These are phyloP conservation scores for Macrocentrus cingulum DNA, from an alignment of 1,140 invertebrate genomes.

Conservation along the genomic window DNA sequence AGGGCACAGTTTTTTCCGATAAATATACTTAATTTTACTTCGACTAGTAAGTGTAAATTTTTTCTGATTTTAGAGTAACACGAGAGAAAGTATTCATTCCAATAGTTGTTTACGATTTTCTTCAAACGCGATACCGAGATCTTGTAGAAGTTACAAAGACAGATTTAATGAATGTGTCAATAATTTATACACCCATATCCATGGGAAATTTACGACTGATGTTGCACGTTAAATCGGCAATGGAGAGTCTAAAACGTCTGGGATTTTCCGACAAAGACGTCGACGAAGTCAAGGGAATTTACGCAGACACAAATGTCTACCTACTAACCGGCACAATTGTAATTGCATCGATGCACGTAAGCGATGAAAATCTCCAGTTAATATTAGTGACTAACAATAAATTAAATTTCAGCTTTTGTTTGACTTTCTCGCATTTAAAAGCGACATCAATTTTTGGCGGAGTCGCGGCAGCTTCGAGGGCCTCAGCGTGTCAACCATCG, in stretches of 20 bases:
- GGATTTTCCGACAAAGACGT: slow-evolving; percentile 93
- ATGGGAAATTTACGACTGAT: slow-evolving; percentile 75
- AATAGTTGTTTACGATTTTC: slow-evolving; percentile 78
- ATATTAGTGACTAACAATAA: slow-evolving; percentile 15
- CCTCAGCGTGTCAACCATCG: slow-evolving; percentile 81
- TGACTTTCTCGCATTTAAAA: slow-evolving; percentile 97
- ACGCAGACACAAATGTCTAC: slow-evolving; percentile 93
- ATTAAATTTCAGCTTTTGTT: slow-evolving; percentile 78
- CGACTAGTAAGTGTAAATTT: neutral
- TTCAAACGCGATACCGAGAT: slow-evolving; percentile 77
- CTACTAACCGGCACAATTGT: slow-evolving; percentile 90
- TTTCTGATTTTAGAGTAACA: slow-evolving; percentile 61
- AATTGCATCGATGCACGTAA: slow-evolving; percentile 91
- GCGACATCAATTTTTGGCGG: slow-evolving; percentile 95
- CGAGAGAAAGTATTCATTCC: slow-evolving; percentile 75
- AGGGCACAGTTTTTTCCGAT: slow-evolving; percentile 20
- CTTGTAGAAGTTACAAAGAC: slow-evolving; percentile 66
- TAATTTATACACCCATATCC: slow-evolving; percentile 67
- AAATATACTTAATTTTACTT: too few relatives aligned
- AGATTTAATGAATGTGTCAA: slow-evolving; percentile 63
- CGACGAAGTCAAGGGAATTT: slow-evolving; percentile 95
- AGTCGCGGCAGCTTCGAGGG: slow-evolving; percentile 82
- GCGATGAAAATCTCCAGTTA: slow-evolving; percentile 41
- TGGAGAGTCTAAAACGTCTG: slow-evolving; percentile 70
- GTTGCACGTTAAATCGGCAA: slow-evolving; percentile 77